phyloP scores from a whole-genome alignment of 2,797 vertebrate genomes.

The Decapterus maruadsi region DNA sequence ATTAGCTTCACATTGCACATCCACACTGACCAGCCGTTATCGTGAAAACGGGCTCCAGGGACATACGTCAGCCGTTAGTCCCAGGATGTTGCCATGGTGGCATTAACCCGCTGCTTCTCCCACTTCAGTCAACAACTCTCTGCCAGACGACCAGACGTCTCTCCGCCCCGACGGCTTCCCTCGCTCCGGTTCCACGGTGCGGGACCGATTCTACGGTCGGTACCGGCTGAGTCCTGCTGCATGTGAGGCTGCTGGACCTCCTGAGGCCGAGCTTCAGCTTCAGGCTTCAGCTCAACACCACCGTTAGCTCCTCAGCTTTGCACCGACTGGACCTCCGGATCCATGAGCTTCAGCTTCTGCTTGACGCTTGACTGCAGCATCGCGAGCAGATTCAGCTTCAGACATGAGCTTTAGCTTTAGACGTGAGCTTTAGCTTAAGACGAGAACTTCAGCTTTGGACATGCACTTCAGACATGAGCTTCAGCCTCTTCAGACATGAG shows the following conservation, averaged over 20 bases:
- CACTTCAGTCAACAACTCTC: conserved; percentile 69
- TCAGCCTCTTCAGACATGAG: too few relatives aligned
- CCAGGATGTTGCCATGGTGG: too few relatives aligned
- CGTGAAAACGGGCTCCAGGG: too few relatives aligned
- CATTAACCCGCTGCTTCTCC: conserved; percentile 11
- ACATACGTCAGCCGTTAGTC: too few relatives aligned
- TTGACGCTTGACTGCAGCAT: conserved; percentile 58
- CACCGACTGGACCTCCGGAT: conserved; percentile 7
- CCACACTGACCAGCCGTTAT: too few relatives aligned
- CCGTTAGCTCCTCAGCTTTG: too few relatives aligned
- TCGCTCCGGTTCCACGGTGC: conserved; percentile 32
- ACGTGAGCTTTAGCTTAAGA: too few relatives aligned
- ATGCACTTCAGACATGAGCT: too few relatives aligned
- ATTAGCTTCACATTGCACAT: too few relatives aligned
- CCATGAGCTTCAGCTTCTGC: conserved; percentile 58
- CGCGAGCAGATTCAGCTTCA: conserved; percentile 41
- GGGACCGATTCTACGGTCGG: conserved; percentile 66
- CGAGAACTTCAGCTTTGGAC: too few relatives aligned
- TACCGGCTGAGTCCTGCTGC: conserved; percentile 51
- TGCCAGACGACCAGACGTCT: conserved; percentile 58
- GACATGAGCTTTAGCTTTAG: too few relatives aligned
- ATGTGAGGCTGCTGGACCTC: conserved; percentile 22
- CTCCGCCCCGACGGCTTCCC: conserved; percentile 39
- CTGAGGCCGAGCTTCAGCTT: conserved; percentile 24
- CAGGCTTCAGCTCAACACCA: too few relatives aligned